These are phyloP conservation scores for Lamellibrachia satsuma DNA, from an alignment of 2,888 invertebrate species.

Conservation along the genomic window DNA sequence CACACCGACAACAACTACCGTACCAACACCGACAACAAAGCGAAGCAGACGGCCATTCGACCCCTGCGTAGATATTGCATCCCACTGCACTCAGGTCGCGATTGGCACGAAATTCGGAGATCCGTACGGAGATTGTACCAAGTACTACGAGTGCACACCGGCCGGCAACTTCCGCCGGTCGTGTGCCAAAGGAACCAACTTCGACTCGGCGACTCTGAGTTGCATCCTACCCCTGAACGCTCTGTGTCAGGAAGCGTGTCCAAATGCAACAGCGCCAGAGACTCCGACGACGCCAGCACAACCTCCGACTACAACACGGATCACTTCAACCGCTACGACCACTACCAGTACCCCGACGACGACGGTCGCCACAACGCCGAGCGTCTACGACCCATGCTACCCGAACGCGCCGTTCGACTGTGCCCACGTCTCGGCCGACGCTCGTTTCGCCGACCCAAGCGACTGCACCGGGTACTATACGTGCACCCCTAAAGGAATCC, in stretches of 20 bases:
- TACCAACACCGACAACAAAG: not conserved
- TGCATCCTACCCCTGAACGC: not conserved
- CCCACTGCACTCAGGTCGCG: not conserved
- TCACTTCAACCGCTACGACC: not conserved
- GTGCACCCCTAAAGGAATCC: not conserved
- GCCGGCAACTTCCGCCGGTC: not conserved
- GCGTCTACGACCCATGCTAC: not conserved
- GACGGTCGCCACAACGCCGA: not conserved
- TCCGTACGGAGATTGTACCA: not conserved
- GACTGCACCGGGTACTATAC: not conserved
- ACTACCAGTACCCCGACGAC: not conserved
- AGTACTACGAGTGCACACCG: not conserved
- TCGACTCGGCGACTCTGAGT: not conserved
- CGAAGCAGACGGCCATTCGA: not conserved
- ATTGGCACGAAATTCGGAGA: not conserved
- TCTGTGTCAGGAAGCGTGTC: not conserved
- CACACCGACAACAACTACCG: not conserved
- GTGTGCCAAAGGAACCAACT: not conserved
- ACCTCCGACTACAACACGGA: not conserved
- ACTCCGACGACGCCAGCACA: not conserved
- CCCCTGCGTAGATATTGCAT: not conserved
- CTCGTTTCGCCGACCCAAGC: not conserved
- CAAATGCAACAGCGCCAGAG: not conserved
- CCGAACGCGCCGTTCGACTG: not conserved
- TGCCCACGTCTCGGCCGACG: not conserved